Base-by-base conservation (phyloP, 2,113 vertebrate species). In the Conger conger region DNA sequence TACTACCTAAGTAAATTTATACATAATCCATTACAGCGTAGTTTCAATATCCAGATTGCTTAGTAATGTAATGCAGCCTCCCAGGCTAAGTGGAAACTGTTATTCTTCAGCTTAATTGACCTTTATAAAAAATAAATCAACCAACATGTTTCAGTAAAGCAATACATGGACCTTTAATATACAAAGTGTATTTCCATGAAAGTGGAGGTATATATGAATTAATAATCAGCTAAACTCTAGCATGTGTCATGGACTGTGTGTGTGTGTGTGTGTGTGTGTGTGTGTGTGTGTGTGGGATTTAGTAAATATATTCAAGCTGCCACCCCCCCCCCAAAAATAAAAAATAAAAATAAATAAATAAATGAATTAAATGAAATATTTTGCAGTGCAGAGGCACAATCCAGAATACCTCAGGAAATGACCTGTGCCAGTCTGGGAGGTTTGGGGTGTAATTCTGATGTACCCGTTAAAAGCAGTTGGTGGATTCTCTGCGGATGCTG, bases 271-370 rank as follows among this genome's bases (percentile, higher is more conserved):
- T 76, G 60, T 18, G 57, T 3, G 83, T 16, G 54, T 20, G 84
- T 42, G 9, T 42, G 40, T 1, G 45, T 76, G 60, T 18, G 57
- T 3, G 36, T 82, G 83, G 81, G 84, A 73, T 83, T 37, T 77
- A 45, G n/a, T 80, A 85, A 88, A 88, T 86, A 85, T 82, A 88
- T 79, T 83, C 79, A 85, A 76, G 45, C 37, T 63, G 84, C 82
- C 80, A 50, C 11, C 40, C 40, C 40, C 1, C 40, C 4, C 54
- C 54, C 54, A 3, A 11, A 11, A 0, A 57, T 17, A 18, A 57
- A 57, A 63, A 27, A 20, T 23, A 27, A 6, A 63, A 63, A 7
- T 20, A 63, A 63, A 63, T 23, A 23, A 63, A 11, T 27, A 4
- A 50, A 50, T 11, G n/a, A 50, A 50, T 50, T 1, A 50, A 50